phyloP scores from a whole-genome alignment of 2,113 vertebrate genomes.

The Polypterus bichir region DNA sequence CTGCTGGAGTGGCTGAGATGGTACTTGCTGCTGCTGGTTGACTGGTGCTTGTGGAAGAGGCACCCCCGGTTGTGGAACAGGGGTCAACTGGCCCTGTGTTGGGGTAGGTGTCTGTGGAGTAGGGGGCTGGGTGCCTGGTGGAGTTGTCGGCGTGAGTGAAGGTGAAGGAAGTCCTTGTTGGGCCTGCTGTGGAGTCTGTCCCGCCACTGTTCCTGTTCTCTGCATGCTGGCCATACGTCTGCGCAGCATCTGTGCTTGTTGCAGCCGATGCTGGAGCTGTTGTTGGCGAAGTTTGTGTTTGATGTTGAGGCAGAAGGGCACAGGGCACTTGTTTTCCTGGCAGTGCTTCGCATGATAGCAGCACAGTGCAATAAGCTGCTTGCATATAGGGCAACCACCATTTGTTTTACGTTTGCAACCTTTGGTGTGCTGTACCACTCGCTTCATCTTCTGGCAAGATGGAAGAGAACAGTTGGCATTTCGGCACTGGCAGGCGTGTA shows the following conservation, averaged over 20 bases:
- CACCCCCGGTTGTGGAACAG: constrained; percentile 27
- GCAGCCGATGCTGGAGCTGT: constrained; percentile 87
- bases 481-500: constrained; percentile 92
- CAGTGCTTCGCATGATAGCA: constrained; percentile 98
- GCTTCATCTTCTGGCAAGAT: constrained; percentile 97
- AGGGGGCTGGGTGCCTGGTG: constrained; percentile 72
- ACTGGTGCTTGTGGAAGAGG: no score
- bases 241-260: constrained; percentile 92
- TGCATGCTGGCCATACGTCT: constrained; percentile 95
- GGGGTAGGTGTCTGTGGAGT: constrained; percentile 74
- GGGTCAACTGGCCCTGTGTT: constrained; percentile 24
- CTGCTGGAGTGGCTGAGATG: constrained; percentile 56
- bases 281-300: constrained; percentile 95
- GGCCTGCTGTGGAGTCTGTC: constrained; percentile 20
- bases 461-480: constrained; percentile 94
- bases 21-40: constrained; percentile 26
- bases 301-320: constrained; percentile 96
- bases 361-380: constrained; percentile 93
- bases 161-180: constrained; percentile 79
- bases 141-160: constrained; percentile 72
- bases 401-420: constrained; percentile 96
- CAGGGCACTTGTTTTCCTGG: constrained; percentile 96
- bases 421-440: constrained; percentile 91
- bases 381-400: constrained; percentile 92
- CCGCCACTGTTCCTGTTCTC: constrained; percentile 44